Percentiles rank a stretch among this genome's conserved stretches.
Conservation (phyloP, 2,888 invertebrate species). For the Brachycybe producta region DNA sequence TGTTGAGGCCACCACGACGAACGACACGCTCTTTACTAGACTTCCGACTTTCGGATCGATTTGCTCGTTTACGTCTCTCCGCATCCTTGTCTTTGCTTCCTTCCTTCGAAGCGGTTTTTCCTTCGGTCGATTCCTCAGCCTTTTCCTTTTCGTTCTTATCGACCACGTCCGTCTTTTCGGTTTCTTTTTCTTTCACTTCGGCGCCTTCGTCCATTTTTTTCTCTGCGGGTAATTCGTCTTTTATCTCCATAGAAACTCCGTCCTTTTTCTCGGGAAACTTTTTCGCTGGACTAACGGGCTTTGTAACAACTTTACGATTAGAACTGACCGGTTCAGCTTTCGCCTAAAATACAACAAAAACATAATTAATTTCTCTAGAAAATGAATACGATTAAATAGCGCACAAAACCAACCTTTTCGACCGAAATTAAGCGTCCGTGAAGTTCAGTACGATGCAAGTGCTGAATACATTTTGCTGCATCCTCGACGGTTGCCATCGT, state of each 20-base stretch:
- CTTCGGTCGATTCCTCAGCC: not conserved
- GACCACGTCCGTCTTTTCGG: no score
- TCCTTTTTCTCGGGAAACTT: conserved; percentile 12
- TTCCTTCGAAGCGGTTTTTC: conserved; percentile 4
- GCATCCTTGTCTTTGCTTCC: not conserved
- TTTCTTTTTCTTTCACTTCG: conserved; percentile 3
- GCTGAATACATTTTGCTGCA: conserved; percentile 77
- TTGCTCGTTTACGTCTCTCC: conserved; percentile 20
- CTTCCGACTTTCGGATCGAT: no score
- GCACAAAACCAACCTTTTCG: conserved; percentile 55
- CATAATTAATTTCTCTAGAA: not conserved
- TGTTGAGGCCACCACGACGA: no score
- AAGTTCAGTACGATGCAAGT: conserved; percentile 80
- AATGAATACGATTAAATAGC: no score
- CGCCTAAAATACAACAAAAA: conserved; percentile 18
- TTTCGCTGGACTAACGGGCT: conserved; percentile 2
- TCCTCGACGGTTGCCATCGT: conserved; percentile 85
- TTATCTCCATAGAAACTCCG: not conserved
- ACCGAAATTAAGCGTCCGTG: conserved; percentile 91
- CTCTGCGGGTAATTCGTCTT: not conserved
- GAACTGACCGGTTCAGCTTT: conserved; percentile 22
- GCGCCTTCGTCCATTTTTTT: conserved; percentile 1
- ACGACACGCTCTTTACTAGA: no score
- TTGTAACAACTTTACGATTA: not conserved
- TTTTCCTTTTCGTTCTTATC: conserved; percentile 26